Evolutionary conservation across 2,797 vertebrate species (phyloP).

Genomic region (Microchirus variegatus): DNA sequence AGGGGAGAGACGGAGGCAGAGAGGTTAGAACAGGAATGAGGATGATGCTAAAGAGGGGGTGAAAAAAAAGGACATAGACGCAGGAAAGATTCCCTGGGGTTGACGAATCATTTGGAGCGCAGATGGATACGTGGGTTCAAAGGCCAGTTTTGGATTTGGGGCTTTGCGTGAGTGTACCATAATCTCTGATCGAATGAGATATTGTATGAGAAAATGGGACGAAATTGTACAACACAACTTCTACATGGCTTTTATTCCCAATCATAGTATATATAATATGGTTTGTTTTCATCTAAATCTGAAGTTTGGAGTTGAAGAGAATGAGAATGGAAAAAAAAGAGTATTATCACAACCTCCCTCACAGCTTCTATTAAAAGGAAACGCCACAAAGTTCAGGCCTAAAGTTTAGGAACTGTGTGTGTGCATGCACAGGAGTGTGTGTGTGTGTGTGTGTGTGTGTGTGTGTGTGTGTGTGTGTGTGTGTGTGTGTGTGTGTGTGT

Average conservation of each 20-base stretch:
- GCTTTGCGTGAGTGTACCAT: constrained; percentile 11
- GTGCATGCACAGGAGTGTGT: constrained; percentile 14
- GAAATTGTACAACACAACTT: too few species aligned
- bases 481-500: constrained; percentile 2
- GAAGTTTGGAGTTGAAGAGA: too few species aligned
- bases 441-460: too few species aligned
- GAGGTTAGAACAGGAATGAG: constrained; percentile 48
- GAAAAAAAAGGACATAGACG: constrained; percentile 63
- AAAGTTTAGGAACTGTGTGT: neutral
- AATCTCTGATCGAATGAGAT: too few species aligned
- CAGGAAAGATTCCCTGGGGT: constrained; percentile 71
- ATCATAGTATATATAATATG: too few species aligned
- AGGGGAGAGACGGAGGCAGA: constrained; percentile 57
- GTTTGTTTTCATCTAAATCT: too few species aligned
- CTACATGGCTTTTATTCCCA: too few species aligned
- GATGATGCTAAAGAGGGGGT: constrained; percentile 40
- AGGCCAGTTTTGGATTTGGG: constrained; percentile 49
- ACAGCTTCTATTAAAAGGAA: too few species aligned
- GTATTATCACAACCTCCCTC: too few species aligned
- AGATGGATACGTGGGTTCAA: constrained; percentile 56
- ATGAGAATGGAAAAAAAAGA: too few species aligned
- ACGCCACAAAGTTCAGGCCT: too few species aligned
- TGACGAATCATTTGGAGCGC: constrained; percentile 78
- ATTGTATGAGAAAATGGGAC: too few species aligned
- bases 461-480: constrained; percentile 6